Evolutionary conservation across 2,888 invertebrate species (phyloP).

Genomic region (Ormyrus labotus): DNA sequence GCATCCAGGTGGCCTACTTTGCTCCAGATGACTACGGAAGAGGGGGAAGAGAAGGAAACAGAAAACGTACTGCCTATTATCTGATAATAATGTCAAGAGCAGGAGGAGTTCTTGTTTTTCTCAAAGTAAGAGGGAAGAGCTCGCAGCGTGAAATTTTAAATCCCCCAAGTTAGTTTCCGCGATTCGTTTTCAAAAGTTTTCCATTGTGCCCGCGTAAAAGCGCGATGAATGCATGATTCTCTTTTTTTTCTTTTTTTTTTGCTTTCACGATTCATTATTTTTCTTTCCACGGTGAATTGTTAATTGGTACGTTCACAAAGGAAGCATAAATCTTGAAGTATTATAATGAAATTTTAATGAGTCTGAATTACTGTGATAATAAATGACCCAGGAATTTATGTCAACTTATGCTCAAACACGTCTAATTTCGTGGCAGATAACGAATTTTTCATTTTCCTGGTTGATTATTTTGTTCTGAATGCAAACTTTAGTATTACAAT

Average conservation of each 20-base stretch:
- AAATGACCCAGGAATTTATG: too few relatives aligned
- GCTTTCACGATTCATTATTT: not conserved
- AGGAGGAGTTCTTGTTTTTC: not conserved
- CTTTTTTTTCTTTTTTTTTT: not conserved
- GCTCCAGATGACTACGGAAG: not conserved
- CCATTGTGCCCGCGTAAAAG: conserved; percentile 1
- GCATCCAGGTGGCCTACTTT: conserved; percentile 40
- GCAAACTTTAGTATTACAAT: too few relatives aligned
- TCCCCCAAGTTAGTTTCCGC: not conserved
- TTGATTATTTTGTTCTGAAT: too few relatives aligned
- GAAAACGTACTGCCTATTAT: conserved; percentile 4
- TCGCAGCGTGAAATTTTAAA: conserved; percentile 13
- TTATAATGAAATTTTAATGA: too few relatives aligned
- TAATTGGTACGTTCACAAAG: too few relatives aligned
- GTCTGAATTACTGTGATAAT: too few relatives aligned
- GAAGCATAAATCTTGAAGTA: too few relatives aligned
- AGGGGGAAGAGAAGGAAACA: not conserved
- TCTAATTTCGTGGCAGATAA: too few relatives aligned
- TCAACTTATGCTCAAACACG: too few relatives aligned
- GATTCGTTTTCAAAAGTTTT: conserved; percentile 1
- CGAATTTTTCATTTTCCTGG: too few relatives aligned
- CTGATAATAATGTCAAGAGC: conserved; percentile 12
- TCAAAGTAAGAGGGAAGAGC: not conserved
- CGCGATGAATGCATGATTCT: not conserved
- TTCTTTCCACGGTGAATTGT: too few relatives aligned